phyloP scores from a whole-genome alignment of 1,140 invertebrate genomes.

The Procambarus virginalis region DNA sequence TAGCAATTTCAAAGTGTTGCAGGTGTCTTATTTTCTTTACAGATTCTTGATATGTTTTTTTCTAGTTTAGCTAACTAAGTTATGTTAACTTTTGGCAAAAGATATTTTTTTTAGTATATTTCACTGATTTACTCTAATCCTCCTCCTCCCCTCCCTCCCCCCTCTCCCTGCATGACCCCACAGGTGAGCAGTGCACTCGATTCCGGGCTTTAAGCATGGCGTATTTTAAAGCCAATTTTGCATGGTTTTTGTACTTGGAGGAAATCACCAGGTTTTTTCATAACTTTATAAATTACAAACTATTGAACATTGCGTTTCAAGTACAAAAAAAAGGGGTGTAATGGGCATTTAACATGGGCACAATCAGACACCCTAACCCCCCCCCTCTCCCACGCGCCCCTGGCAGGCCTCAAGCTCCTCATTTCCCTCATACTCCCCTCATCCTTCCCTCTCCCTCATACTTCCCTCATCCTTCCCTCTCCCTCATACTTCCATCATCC shows the following conservation, averaged over 20 bases:
- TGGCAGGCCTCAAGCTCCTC: not conserved
- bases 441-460: too few species aligned
- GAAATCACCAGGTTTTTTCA: not conserved
- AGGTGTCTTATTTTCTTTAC: slow-evolving; percentile 22
- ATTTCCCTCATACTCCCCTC: too few species aligned
- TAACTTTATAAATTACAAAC: not conserved
- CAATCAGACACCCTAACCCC: too few species aligned
- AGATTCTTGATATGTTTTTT: slow-evolving; percentile 41
- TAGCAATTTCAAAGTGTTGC: too few species aligned
- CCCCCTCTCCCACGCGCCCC: not conserved
- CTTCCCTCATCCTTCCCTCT: too few species aligned
- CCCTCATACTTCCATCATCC: not conserved
- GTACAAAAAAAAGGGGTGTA: not conserved
- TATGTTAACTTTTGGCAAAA: slow-evolving; percentile 53
- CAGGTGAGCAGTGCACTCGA: not conserved
- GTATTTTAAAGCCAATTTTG: not conserved
- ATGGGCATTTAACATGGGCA: not conserved
- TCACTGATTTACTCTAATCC: not conserved
- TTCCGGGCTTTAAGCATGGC: not conserved
- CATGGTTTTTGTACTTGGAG: not conserved
- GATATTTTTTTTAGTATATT: slow-evolving; percentile 41
- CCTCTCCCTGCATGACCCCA: too few species aligned
- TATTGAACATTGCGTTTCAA: slow-evolving; percentile 7
- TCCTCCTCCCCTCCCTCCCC: not conserved
- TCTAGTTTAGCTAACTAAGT: slow-evolving; percentile 29